Conservation (phyloP, 1,140 invertebrate genomes). For the Zaprionus kolodkinae region DNA sequence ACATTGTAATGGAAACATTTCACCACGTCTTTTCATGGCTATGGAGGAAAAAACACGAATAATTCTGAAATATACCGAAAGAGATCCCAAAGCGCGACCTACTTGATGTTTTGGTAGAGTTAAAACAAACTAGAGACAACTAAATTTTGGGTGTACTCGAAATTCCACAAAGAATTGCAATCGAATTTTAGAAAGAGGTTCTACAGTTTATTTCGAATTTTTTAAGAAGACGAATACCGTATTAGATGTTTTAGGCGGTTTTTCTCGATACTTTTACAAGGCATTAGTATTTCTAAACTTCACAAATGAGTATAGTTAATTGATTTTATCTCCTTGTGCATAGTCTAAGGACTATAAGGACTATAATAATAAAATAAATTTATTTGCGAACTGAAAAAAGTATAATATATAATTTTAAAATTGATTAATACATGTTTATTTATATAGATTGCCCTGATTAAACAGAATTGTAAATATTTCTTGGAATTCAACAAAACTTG, state of each 20-base stretch:
- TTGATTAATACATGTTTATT: background rate
- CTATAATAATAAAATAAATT: background rate
- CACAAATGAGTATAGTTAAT: background rate
- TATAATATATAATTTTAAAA: background rate
- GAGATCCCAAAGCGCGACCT: background rate
- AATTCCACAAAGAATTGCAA: background rate
- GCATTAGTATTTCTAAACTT: no score
- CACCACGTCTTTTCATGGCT: slow-evolving; percentile 47
- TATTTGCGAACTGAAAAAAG: background rate
- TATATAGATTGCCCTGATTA: no score
- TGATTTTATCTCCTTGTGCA: no score
- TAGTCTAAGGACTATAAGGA: no score
- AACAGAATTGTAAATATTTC: no score
- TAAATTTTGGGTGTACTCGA: background rate
- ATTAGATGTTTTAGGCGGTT: no score
- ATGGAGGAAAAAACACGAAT: slow-evolving; percentile 2
- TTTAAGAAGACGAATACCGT: no score
- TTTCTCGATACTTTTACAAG: no score
- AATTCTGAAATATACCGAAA: slow-evolving; percentile 16
- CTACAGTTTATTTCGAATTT: no score
- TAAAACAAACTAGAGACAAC: background rate
- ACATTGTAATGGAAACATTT: slow-evolving; percentile 54
- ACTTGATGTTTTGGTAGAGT: background rate
- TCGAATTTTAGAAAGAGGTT: background rate
- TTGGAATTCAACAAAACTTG: no score